Conservation (phyloP, 2,113 vertebrate genomes). For the Stegastes partitus region DNA sequence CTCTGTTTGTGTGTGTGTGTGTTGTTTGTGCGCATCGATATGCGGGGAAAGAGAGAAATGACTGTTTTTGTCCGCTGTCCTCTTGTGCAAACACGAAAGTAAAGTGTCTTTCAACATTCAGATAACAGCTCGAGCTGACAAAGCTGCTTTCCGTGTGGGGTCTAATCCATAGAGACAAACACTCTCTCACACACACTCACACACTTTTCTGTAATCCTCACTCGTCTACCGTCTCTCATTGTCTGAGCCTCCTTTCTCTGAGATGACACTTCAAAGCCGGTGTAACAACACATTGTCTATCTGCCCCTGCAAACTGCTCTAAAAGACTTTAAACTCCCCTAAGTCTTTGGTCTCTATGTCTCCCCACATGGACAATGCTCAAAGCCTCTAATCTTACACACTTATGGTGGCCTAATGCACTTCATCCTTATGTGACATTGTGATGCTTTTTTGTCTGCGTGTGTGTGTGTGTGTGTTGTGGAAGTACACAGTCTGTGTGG, state of each 20-base stretch:
- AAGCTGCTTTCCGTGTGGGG: conserved; percentile 74
- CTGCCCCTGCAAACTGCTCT: conserved; percentile 71
- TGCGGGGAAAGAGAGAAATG: conserved; percentile 52
- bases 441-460: conserved; percentile 8
- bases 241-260: conserved; percentile 78
- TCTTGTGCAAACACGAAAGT: conserved; percentile 67
- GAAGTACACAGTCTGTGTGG: conserved; percentile 15
- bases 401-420: conserved; percentile 66
- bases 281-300: conserved; percentile 76
- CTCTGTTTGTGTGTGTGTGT: conserved; percentile 30
- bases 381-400: conserved; percentile 71
- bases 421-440: conserved; percentile 61
- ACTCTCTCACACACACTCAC: conserved; percentile 65
- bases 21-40: conserved; percentile 45
- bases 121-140: conserved; percentile 75
- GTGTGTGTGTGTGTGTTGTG: conserved; percentile 30
- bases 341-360: conserved; percentile 68
- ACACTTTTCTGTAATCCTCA: conserved; percentile 77
- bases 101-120: conserved; percentile 71
- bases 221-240: conserved; percentile 71
- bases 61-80: conserved; percentile 59
- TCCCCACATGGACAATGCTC: conserved; percentile 58
- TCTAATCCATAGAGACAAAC: conserved; percentile 79
- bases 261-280: conserved; percentile 80
- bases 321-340: conserved; percentile 75